Evolutionary conservation across 2,113 vertebrate species (phyloP), one percentile per base, ranked within the genome.

Genomic region (Microcebus griseorufus): DNA sequence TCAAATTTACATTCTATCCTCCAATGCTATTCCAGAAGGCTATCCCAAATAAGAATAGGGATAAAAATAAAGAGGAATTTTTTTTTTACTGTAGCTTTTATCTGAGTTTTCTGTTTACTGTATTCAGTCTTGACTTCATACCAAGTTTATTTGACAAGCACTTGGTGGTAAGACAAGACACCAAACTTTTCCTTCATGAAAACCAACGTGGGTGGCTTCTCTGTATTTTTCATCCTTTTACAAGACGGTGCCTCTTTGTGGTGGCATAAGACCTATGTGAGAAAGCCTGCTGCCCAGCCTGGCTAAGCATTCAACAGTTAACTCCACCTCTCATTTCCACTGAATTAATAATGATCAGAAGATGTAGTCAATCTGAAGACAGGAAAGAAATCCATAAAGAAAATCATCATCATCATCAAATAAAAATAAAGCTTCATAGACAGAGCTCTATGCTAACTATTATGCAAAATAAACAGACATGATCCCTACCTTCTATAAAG

Each of bases 91-190:
- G 14, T 76, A 94, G 23, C n/a, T 72, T 97, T 96, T 96, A 95
- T 95, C 89, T 93, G 62, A 93, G 82, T 91, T 91, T 96, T 72
- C 86, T 94, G 79, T 97, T 96, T 96, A 95, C 62, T 86, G 22
- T 89, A 88, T 64, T 93, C 85, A 94, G 84, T 69, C 80, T 76
- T 92, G 70, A 97, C 65, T 96, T 95, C 70, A 81, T 67, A 82
- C 88, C 64, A 88, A 92, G 78, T 94, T 96, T 95, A 93, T 96
- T 60, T 90, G 76, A 96, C 93, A 96, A 94, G 88, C 76, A 95
- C 78, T 96, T 97, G 89, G 90, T 97, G 84, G 85, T 89, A 93
- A 97, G 73, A 92, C 78, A 93, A 94, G 85, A 96, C 42, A 95
- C 72, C 62, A 95, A 93, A 89, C 53, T 78, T 97, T 88, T 92